Percentiles rank a stretch among this genome's conserved stretches.
These are phyloP conservation scores for Dipodomys merriami DNA, from an alignment of 2,113 vertebrate genomes.

Conservation along the genomic window DNA sequence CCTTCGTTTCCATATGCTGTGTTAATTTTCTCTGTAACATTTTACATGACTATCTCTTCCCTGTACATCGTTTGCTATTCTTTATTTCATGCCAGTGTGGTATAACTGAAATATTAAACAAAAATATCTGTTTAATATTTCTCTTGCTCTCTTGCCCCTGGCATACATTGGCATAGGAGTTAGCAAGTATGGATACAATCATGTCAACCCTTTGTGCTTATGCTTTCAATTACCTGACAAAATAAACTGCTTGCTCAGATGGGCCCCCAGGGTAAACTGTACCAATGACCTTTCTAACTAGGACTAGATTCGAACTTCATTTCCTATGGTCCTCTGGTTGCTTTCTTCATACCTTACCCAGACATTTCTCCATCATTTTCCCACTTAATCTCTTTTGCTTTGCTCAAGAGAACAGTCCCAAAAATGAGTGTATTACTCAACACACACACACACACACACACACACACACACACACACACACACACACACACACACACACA, in stretches of 20 bases:
- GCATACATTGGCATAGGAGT: neutral
- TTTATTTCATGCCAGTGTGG: neutral
- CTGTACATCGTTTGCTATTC: fast-evolving
- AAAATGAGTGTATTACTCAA: neutral
- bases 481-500: too few species aligned
- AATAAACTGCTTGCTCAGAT: neutral
- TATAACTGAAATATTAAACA: neutral
- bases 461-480: too few species aligned
- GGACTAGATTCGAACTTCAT: neutral
- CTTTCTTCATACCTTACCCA: neutral
- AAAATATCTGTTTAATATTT: neutral
- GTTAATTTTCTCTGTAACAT: neutral
- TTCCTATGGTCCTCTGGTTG: neutral
- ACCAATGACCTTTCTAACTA: neutral
- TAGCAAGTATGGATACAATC: neutral
- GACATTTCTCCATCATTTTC: neutral
- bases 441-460: neutral
- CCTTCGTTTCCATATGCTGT: neutral
- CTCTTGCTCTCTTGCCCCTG: neutral
- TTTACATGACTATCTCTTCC: neutral
- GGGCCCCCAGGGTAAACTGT: neutral
- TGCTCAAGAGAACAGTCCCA: neutral
- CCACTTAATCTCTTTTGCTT: neutral
- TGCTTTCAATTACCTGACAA: neutral
- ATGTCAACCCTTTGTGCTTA: neutral